Evolutionary conservation across 2,888 invertebrate species (phyloP), one percentile per base, ranked within the genome.

Genomic region (Ischnus inquisitorius): DNA sequence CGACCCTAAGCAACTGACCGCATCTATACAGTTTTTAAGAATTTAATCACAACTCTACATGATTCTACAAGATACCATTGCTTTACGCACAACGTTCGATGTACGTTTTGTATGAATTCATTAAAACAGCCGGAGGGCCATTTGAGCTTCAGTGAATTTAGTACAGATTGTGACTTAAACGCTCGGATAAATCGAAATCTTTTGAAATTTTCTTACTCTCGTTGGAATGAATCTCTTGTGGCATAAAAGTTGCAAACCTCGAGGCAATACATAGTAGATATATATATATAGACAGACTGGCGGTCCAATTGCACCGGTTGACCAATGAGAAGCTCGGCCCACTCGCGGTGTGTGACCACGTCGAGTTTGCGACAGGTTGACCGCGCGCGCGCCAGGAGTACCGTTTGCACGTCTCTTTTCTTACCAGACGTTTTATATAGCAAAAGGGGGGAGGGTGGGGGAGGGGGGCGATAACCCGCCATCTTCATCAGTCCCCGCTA

Each of bases 331-430:
- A 77, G 75, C 79, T 72, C 85, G 80, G 71, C 80, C 85, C 77
- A 84, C 85, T 80, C 83, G 48, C 75, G 76, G 41, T 74, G 74
- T 54, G 77, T 72, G 81, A 84, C 80, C 72, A 54, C 76, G 71
- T 51, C 75, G 74, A 62, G 77, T 84, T 79, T 80, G 85, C 84
- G 85, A 85, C 85, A 85, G 85, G 85, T 85, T 84, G 79, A 65
- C 81, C 78, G 80, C 83, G 71, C 72, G 71, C 72, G 69, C 81
- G 62, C 68, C 75, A 43, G 46, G 54, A 82, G 79, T 85, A 85
- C 85, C 85, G 85, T 85, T 85, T 67, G 43, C 76, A 51, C 71
- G 72, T 57, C 72, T 60, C 65, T 43, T 82, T 48, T 76, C 71
- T 77, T 65, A 71, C 25, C 77, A 48, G 22, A 62, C 76, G 22